Evolutionary conservation across 2,797 vertebrate species (phyloP), one percentile per base, ranked within the genome.

Genomic region (Echeneis naucrates): DNA sequence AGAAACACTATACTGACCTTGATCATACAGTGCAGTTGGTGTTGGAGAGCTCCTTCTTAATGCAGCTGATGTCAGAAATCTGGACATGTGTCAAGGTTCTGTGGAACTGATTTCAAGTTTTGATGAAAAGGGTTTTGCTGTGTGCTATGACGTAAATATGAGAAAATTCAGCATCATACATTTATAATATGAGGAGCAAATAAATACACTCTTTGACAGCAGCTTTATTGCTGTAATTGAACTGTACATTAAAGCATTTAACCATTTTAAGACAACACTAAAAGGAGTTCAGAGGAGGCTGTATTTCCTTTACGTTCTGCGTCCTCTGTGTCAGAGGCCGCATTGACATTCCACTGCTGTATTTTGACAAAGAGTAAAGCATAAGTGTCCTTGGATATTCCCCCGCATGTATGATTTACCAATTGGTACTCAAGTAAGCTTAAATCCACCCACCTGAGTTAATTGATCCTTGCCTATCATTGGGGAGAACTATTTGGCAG

Each of bases 1-100:
- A 68, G 62, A 67, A 82, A 53, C 54, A 45, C 4, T 21, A 35
- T 0, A 10, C 21, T 83, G 79, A 90, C 78, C 86, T 87, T 90
- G 72, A 72, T 83, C 53, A 61, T 16, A 35, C 33, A 68, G n/a
- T 68, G 54, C 33, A 56, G 51, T 8, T 3, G 30, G 30, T 30
- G 30, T 30, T 71, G 42, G 9, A 35, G n/a, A 23, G 3, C 12
- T 12, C 14, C 26, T 70, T 27, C 70, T 27, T 68, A 81, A 81
- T 54, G 62, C 11, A 42, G 45, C 35, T 32, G 14, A 65, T 56
- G 68, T 32, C n/a, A 35, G n/a, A 57, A 26, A 6, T 10, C 27
- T n/a, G 21, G 8, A 56, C 26, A n/a, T 17, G 32, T 2, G 62
- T 69, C 26, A 63, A 27, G 54, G 21, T 16, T 32, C 12, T 32